These are phyloP conservation scores for Halcyon leucocephala DNA, from an alignment of 2,797 vertebrate genomes.

Conservation along the genomic window DNA sequence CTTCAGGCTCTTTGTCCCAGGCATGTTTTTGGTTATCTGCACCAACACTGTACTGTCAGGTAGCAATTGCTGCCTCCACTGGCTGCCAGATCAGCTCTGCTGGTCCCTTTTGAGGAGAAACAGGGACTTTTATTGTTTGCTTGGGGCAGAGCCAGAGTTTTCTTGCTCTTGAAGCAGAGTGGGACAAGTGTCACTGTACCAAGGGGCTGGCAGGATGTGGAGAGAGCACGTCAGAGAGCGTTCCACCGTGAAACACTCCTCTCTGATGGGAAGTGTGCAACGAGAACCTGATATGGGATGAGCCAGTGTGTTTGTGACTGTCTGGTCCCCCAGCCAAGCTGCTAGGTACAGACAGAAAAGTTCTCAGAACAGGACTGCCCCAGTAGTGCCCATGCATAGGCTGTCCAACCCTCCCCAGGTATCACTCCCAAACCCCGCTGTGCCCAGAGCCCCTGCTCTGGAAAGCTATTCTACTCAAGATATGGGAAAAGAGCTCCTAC, in stretches of 20 bases:
- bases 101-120: background rate
- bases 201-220: slow-evolving; percentile 11
- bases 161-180: background rate
- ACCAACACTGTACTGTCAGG: background rate
- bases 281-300: background rate
- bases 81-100: background rate
- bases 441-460: background rate
- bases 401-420: background rate
- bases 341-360: background rate
- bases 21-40: background rate
- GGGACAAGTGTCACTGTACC: slow-evolving; percentile 8
- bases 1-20: background rate
- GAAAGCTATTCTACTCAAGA: background rate
- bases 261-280: background rate
- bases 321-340: background rate
- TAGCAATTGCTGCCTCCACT: background rate
- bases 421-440: background rate
- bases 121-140: rapidly evolving
- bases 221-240: rapidly evolving
- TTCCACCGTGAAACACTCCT: background rate
- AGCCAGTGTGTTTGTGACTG: background rate
- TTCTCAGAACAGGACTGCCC: background rate
- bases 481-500: background rate
- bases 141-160: background rate
- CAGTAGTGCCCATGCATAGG: background rate